Base-by-base conservation (phyloP, 1,140 invertebrate genomes). In the Calycopis cecrops region DNA sequence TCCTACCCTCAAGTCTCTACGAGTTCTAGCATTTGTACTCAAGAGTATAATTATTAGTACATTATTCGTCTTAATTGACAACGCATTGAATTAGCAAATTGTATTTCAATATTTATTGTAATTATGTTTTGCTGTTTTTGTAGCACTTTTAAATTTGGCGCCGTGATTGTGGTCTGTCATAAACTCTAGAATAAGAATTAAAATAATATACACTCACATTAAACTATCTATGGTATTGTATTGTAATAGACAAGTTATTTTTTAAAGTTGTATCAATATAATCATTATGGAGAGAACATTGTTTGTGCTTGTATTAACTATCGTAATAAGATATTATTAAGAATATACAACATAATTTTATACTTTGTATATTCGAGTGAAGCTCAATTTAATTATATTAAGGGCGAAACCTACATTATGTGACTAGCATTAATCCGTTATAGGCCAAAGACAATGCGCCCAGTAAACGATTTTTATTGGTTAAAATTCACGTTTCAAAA, bases 321-420 rank as follows among this genome's bases (percentile, higher is more conserved):
- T 42, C 40, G 40, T 42, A 42, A 28, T 42, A 8, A 16, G 14
- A 42, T 42, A 42, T 42, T 42, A 16, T 44, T 28, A 28, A 28
- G 21, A 28, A 42, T 16, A 7, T 44, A 17, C 16, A 17, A 44
- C 7, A 16, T 18, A 14, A 16, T 44, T 44, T 44, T 44, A 0
- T 44, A 17, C 40, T 44, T 44, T 44, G 14, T 44, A 17, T 44
- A 44, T 44, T 16, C 14, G 14, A 10, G 12, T 44, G 17, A 44
- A 14, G 40, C 40, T 44, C 40, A 44, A 44, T 6, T 44, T 44
- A 16, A 44, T 44, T 44, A 18, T 9, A 9, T 17, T 44, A 44
- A 44, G 14, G 17, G 40, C 40, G 12, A 44, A 44, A 42, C 16
- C 3, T 16, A 9, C 40, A 40, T 44, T 9, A 17, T 16, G 17